These are phyloP conservation scores for Catamblyrhynchus diadema DNA, from an alignment of 2,797 vertebrate species.

Conservation along the genomic window DNA sequence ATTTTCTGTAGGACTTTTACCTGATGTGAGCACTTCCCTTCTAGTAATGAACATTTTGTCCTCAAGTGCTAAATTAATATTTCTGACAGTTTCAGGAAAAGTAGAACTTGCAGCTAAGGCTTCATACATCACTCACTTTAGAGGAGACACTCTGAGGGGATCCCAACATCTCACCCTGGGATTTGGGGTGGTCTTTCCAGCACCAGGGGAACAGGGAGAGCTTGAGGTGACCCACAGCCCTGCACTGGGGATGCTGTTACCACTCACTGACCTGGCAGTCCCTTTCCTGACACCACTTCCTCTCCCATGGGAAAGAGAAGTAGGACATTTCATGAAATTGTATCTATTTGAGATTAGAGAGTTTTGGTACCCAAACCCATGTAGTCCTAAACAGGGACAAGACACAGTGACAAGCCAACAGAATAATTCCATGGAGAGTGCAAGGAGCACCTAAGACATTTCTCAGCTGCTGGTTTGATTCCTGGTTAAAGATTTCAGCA, in stretches of 20 bases:
- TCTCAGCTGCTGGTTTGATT: neutral
- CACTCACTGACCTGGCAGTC: neutral
- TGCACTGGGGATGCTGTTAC: neutral
- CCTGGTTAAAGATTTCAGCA: neutral
- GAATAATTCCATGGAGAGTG: neutral
- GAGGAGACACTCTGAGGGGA: neutral
- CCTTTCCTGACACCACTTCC: neutral
- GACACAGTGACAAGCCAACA: neutral
- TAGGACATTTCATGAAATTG: neutral
- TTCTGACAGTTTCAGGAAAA: neutral
- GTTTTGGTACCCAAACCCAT: neutral
- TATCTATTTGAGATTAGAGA: neutral
- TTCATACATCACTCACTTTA: neutral
- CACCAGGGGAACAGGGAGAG: neutral
- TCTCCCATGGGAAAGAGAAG: neutral
- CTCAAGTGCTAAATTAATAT: neutral
- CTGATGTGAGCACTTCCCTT: neutral
- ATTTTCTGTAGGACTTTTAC: neutral
- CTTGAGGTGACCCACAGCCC: neutral
- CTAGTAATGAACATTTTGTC: neutral
- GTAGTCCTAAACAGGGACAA: neutral
- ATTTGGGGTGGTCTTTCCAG: neutral
- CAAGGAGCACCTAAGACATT: neutral
- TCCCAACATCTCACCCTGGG: fast-evolving
- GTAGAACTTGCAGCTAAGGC: neutral